phyloP scores from a whole-genome alignment of 2,797 vertebrate genomes.

The Pipistrellus pipistrellus region DNA sequence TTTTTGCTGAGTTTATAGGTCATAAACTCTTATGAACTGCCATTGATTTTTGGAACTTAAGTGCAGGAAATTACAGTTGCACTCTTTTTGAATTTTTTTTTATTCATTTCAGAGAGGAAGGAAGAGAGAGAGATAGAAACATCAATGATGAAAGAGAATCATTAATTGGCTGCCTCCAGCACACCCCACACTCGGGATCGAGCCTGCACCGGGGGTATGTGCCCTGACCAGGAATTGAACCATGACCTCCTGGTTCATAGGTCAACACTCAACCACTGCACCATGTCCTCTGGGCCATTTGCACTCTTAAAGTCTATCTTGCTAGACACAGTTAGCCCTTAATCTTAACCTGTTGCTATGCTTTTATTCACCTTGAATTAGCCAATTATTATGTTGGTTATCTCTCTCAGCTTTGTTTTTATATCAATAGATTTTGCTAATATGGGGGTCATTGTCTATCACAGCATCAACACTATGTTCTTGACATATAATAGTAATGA shows the following conservation, averaged over 20 bases:
- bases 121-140: too few relatives aligned
- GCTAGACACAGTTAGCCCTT: not conserved
- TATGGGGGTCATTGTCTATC: not conserved
- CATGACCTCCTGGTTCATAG: too few relatives aligned
- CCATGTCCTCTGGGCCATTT: not conserved
- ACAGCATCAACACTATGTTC: constrained; percentile 3
- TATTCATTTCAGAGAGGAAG: too few relatives aligned
- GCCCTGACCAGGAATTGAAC: too few relatives aligned
- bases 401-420: constrained; percentile 7
- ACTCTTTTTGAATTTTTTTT: too few relatives aligned
- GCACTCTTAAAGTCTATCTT: not conserved
- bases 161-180: too few relatives aligned
- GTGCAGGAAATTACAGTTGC: not conserved
- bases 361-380: not conserved
- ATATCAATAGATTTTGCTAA: constrained; percentile 43
- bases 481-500: not conserved
- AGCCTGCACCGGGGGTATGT: too few relatives aligned
- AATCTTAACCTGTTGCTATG: not conserved
- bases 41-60: constrained; percentile 61
- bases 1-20: constrained; percentile 18
- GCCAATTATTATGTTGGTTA: not conserved
- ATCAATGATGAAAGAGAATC: too few relatives aligned
- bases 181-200: too few relatives aligned
- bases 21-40: constrained; percentile 36
- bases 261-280: too few relatives aligned